These are phyloP conservation scores for Chrysina gloriosa DNA, from an alignment of 2,888 invertebrate genomes.

Conservation along the genomic window DNA sequence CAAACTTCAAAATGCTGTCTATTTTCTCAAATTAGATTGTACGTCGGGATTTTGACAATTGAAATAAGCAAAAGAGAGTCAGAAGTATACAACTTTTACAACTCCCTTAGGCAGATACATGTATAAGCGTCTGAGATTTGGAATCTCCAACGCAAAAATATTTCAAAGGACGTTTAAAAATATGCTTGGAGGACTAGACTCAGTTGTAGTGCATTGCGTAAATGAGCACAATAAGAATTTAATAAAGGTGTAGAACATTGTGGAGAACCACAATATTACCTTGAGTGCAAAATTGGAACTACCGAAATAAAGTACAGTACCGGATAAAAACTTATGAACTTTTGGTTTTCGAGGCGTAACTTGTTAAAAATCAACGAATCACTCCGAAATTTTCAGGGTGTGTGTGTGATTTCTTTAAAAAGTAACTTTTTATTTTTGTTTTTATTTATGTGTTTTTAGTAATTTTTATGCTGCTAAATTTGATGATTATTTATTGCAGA, in stretches of 20 bases:
- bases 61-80: background rate
- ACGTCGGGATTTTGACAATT: conserved; percentile 2
- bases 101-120: background rate
- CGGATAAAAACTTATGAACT: too few relatives aligned
- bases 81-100: background rate
- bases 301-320: conserved; percentile 49
- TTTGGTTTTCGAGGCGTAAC: too few relatives aligned
- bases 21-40: background rate
- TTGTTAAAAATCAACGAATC: too few relatives aligned
- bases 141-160: too few relatives aligned
- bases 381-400: too few relatives aligned
- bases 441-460: too few relatives aligned
- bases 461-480: too few relatives aligned
- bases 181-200: background rate
- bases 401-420: too few relatives aligned
- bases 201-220: background rate
- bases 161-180: too few relatives aligned
- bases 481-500: too few relatives aligned
- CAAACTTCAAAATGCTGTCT: background rate
- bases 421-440: too few relatives aligned
- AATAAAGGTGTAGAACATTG: conserved; percentile 46
- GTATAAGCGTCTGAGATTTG: background rate
- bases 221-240: conserved; percentile 2
- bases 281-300: conserved; percentile 52
- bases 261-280: conserved; percentile 52